phyloP scores from a whole-genome alignment of 2,888 invertebrate species.

The Pandemis cinnamomeana region DNA sequence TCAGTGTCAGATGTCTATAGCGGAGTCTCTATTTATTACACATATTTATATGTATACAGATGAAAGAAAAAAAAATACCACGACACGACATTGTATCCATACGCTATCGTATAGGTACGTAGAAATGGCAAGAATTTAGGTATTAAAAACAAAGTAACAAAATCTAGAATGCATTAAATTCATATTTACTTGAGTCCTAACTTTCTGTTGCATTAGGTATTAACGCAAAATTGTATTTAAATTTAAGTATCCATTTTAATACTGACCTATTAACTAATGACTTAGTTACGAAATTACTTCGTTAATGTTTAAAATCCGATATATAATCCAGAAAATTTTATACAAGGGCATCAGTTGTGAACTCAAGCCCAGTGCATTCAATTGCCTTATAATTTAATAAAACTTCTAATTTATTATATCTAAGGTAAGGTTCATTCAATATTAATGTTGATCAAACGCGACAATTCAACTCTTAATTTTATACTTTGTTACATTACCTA shows the following conservation, averaged over 20 bases:
- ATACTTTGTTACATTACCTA: too few relatives aligned
- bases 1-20: too few relatives aligned
- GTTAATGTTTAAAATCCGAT: constrained; percentile 9
- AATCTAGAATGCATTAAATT: too few relatives aligned
- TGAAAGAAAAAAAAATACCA: too few relatives aligned
- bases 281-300: constrained; percentile 19
- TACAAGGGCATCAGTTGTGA: constrained; percentile 14
- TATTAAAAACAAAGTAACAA: too few relatives aligned
- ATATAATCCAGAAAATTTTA: constrained; percentile 15
- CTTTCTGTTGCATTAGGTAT: constrained; percentile 18
- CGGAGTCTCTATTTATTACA: too few relatives aligned
- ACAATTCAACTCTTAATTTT: too few relatives aligned
- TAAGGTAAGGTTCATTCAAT: background rate
- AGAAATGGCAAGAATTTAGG: too few relatives aligned
- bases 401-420: background rate
- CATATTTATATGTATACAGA: too few relatives aligned
- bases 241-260: background rate
- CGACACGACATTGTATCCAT: too few relatives aligned
- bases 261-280: constrained; percentile 13
- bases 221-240: background rate
- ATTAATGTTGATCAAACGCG: background rate
- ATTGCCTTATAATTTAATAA: background rate
- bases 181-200: background rate
- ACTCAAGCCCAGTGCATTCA: background rate
- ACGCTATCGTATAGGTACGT: too few relatives aligned